Evolutionary conservation across 2,888 invertebrate species (phyloP), one percentile per base, ranked within the genome.

Genomic region (Ypsolopha scabrella): DNA sequence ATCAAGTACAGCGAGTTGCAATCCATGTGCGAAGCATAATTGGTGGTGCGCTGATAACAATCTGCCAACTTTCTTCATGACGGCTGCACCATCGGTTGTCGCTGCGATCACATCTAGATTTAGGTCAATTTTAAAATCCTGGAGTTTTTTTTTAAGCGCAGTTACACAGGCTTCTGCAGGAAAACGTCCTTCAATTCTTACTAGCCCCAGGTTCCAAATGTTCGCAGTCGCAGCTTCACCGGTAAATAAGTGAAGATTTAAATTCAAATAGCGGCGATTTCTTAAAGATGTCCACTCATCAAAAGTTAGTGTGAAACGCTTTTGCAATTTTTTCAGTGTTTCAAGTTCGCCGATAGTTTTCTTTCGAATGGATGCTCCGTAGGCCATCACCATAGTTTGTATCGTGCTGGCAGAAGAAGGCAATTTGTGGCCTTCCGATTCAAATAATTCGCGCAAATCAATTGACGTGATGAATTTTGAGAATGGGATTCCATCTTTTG

Each of bases 21-120:
- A n/a, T n/a, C n/a, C n/a, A n/a, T n/a, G n/a, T n/a, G n/a, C n/a
- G 39, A 38, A 45, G 37, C 45, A 45, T 51, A 45, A 36, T 45
- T 51, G 51, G 51, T 51, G 51, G 37, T 51, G 51, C 37, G 37
- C 45, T 51, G 44, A 44, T 51, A 51, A 13, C 11, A 51, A 45
- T 51, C 45, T 51, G 10, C 51, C 51, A 37, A 51, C 51, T 51
- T 51, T 51, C 36, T 51, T 51, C 51, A 51, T 51, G 45, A 51
- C 51, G 11, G 51, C 51, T 13, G 45, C 51, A 51, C 51, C 51
- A 51, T 51, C 46, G 36, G 51, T 51, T 8, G 51, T 51, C 37
- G 34, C 44, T 43, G 51, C 43, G 34, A 50, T 50, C 14, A 50
- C 43, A 33, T 50, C 50, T 50, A 9, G 14, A 41, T 46, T 13